A percentile compares a stretch with the other conserved stretches of the same genome.
Evolutionary conservation across 2,113 vertebrate species (phyloP).

Genomic region (Labeo rohita): DNA sequence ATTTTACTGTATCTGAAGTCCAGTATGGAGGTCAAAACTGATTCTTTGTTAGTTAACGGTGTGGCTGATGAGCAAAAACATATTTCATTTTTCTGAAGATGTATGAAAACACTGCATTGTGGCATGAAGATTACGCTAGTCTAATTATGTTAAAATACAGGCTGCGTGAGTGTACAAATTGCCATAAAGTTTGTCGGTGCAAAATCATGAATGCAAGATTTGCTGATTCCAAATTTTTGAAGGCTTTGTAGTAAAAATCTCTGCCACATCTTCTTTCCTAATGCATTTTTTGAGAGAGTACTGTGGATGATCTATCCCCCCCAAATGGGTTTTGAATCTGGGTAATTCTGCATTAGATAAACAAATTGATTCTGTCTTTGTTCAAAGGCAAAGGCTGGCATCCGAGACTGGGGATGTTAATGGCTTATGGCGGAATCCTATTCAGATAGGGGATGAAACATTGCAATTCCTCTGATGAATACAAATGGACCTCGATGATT

Average conservation of each 20-base stretch:
- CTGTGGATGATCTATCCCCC: slow-evolving; percentile 23
- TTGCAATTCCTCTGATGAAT: slow-evolving; percentile 43
- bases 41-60: neutral
- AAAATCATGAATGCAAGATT: neutral
- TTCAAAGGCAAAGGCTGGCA: slow-evolving; percentile 33
- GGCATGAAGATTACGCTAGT: neutral
- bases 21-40: neutral
- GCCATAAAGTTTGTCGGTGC: no score
- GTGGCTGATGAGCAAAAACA: neutral
- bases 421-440: slow-evolving; percentile 29
- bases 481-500: slow-evolving; percentile 43
- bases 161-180: neutral
- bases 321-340: slow-evolving; percentile 44
- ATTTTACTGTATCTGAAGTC: neutral
- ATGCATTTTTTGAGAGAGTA: slow-evolving; percentile 22
- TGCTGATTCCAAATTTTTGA: neutral
- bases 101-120: neutral
- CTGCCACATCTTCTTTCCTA: neutral
- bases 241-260: neutral
- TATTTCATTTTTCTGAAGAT: neutral
- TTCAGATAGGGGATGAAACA: slow-evolving; percentile 41
- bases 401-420: slow-evolving; percentile 21
- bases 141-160: neutral
- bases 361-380: slow-evolving; percentile 55
- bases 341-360: slow-evolving; percentile 49